Base-by-base conservation (phyloP, 2,113 vertebrate species). In the Heteronetta atricapilla region DNA sequence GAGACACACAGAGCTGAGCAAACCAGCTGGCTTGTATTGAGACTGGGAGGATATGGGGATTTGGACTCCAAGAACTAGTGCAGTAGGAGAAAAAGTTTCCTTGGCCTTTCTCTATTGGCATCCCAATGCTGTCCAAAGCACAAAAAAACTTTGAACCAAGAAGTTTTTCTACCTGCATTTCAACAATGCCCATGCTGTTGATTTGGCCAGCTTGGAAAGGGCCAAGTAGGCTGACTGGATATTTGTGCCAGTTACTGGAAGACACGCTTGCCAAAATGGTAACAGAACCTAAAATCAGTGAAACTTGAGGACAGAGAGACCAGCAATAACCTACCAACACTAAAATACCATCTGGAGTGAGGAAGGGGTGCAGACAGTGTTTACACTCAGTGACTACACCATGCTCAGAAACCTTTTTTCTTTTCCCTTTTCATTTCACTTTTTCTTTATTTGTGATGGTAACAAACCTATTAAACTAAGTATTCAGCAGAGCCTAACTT, bases 161-260 rank as follows among this genome's bases (percentile, higher is more conserved):
- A 59, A 23, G 33, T 10, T 44, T 72, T 86, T 94, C 80, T 60
- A 64, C 29, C 86, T 77, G 38, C 34, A 26, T 78, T 63, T 92
- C 53, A 84, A 69, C 60, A 86, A 63, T 40, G 64, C 23, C 40
- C 42, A 17, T 78, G 64, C 40, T 90, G 82, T 81, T 38, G 50
- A 90, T 95, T n/a, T 70, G n/a, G 56, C 19, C 14, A 3, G 16
- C 83, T 81, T 70, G 42, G 55, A 84, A 94, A 89, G 89, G 2
- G 9, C 17, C 31, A 52, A 68, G 74, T 9, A 56, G 62, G 46
- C 42, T 25, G 28, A 40, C 59, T 46, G 56, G 70, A n/a, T 72
- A 42, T 60, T 89, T 29, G 14, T 14, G 22, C 42, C 69, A 78
- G 52, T 25, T 42, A 46, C 46, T 48, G 42, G 84, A 50, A 87